Conservation (phyloP, 2,888 invertebrate species). For the Crepidodera aurea region DNA sequence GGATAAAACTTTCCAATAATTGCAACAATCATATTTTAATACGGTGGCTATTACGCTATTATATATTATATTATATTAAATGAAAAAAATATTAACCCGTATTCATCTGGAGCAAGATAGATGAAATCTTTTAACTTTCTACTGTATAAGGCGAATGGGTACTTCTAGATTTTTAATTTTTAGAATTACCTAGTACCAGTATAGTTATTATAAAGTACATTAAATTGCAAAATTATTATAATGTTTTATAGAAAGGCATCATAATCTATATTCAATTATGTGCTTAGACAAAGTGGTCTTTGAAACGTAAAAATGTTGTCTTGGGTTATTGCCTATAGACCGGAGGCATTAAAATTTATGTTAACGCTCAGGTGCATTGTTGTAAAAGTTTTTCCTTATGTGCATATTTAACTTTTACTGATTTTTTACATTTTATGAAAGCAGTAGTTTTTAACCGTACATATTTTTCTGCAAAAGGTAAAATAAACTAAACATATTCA, state of each 20-base stretch:
- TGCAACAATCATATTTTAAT: constrained; percentile 7
- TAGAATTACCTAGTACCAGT: neutral
- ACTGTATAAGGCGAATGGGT: neutral
- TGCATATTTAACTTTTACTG: too few species aligned
- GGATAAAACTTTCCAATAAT: constrained; percentile 13
- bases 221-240: neutral
- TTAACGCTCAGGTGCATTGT: too few species aligned
- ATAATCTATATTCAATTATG: neutral
- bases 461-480: too few species aligned
- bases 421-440: too few species aligned
- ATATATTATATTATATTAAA: neutral
- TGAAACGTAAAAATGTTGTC: neutral
- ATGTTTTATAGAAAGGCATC: neutral
- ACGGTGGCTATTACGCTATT: neutral
- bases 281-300: neutral
- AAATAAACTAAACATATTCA: too few species aligned
- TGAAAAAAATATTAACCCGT: neutral
- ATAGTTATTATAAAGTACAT: neutral
- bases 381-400: too few species aligned
- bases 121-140: constrained; percentile 5
- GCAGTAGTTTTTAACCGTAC: too few species aligned
- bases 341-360: too few species aligned
- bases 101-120: constrained; percentile 6
- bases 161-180: neutral
- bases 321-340: too few species aligned